phyloP scores from a whole-genome alignment of 2,888 invertebrate species.

The Agrotis puta region DNA sequence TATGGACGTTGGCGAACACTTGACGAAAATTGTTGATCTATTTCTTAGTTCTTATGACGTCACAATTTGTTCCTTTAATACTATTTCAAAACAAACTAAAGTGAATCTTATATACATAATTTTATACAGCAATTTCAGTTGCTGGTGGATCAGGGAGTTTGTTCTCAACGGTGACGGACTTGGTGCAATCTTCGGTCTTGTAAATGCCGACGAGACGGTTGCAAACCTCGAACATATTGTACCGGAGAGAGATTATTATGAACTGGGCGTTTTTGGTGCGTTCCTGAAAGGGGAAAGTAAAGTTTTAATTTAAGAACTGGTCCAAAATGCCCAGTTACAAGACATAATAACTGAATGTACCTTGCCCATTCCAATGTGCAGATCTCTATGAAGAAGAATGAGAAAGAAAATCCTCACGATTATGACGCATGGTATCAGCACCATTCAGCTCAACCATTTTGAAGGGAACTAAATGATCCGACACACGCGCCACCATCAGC shows the following conservation, averaged over 20 bases:
- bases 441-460: too few relatives aligned
- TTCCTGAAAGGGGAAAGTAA: conserved; percentile 91
- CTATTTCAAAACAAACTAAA: neutral
- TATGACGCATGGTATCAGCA: too few relatives aligned
- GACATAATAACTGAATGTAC: too few relatives aligned
- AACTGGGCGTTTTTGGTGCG: conserved; percentile 99
- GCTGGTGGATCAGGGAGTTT: conserved; percentile 68
- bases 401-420: too few relatives aligned
- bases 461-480: too few relatives aligned
- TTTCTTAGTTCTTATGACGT: neutral
- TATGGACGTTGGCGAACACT: conserved; percentile 7
- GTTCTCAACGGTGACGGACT: conserved; percentile 93
- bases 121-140: conserved; percentile 43
- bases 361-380: too few relatives aligned
- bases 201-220: conserved; percentile 98
- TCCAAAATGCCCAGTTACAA: too few relatives aligned
- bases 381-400: too few relatives aligned
- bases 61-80: neutral
- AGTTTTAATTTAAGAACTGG: neutral
- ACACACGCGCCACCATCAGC: too few relatives aligned
- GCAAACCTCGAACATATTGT: conserved; percentile 99
- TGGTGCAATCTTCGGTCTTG: conserved; percentile 97
- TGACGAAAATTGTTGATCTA: neutral
- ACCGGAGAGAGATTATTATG: conserved; percentile 98
- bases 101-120: neutral